Percentiles rank a stretch among this genome's conserved stretches.
Evolutionary conservation across 2,888 invertebrate species (phyloP).

Genomic region (Trypoxylon attenuatum): DNA sequence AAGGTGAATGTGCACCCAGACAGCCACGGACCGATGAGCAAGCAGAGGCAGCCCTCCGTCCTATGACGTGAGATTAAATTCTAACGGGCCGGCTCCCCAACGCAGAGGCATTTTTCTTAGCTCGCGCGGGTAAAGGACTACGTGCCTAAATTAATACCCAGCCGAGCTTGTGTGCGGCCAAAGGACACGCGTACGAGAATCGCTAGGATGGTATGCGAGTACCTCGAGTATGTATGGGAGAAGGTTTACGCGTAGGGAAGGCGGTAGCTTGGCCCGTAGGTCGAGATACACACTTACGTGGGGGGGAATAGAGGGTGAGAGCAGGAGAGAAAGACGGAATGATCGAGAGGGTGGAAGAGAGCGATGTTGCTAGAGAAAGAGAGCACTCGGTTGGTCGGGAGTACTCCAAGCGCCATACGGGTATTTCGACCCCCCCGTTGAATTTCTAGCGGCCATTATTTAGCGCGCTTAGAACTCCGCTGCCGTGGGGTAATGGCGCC

Average conservation of each 20-base stretch:
- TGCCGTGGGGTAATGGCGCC: conserved; percentile 65
- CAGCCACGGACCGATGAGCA: conserved; percentile 42
- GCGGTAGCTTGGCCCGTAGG: conserved; percentile 53
- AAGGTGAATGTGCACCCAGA: conserved; percentile 14
- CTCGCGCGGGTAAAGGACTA: conserved; percentile 60
- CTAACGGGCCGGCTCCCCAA: conserved; percentile 64
- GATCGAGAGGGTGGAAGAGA: too few relatives aligned
- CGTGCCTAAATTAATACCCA: conserved; percentile 71
- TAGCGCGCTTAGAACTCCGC: conserved; percentile 72
- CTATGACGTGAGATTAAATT: conserved; percentile 71
- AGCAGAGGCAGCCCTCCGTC: conserved; percentile 26
- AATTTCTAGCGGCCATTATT: conserved; percentile 73
- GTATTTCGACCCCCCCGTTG: conserved; percentile 61
- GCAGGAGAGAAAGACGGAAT: too few relatives aligned
- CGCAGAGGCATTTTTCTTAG: conserved; percentile 71
- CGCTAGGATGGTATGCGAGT: neutral
- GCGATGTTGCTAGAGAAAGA: too few relatives aligned
- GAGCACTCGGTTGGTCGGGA: conserved; percentile 25
- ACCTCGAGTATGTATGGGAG: conserved; percentile 2
- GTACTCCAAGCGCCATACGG: conserved; percentile 55
- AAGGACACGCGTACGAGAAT: neutral
- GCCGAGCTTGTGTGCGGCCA: neutral
- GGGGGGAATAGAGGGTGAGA: conserved; percentile 13
- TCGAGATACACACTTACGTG: conserved; percentile 41
- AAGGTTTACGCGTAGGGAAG: conserved; percentile 43